A percentile compares a stretch with the other conserved stretches of the same genome.
phyloP scores from a whole-genome alignment of 2,113 vertebrate species.

The Formicarius rufipectus region DNA sequence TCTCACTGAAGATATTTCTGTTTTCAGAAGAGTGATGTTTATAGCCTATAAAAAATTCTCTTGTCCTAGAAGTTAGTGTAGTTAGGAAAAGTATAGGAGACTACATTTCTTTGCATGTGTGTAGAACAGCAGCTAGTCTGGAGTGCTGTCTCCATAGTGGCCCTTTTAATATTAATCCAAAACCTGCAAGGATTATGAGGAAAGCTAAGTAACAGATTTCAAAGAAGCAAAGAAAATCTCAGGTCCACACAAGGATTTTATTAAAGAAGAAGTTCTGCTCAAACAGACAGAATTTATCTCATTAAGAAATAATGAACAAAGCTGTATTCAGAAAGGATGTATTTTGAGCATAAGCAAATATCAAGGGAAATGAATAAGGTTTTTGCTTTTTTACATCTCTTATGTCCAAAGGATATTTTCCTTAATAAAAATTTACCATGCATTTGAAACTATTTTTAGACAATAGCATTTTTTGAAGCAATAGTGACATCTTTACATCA shows the following conservation, averaged over 20 bases:
- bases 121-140: not conserved
- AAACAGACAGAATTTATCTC: not conserved
- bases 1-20: not conserved
- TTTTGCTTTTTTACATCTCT: not conserved
- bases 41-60: not conserved
- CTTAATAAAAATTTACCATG: not conserved
- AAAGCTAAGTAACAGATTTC: not conserved
- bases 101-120: not conserved
- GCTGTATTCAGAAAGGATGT: not conserved
- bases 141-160: not conserved
- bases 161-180: not conserved
- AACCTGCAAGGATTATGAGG: not conserved
- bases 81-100: not conserved
- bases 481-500: not conserved
- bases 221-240: not conserved
- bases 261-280: not conserved
- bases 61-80: not conserved
- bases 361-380: not conserved
- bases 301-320: not conserved
- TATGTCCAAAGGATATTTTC: not conserved
- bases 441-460: not conserved
- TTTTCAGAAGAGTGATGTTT: not conserved
- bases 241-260: not conserved
- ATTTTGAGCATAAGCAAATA: not conserved
- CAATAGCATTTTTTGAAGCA: not conserved